These are phyloP conservation scores for Tetragonula clypearis DNA, from an alignment of 1,140 invertebrate species.

Conservation along the genomic window DNA sequence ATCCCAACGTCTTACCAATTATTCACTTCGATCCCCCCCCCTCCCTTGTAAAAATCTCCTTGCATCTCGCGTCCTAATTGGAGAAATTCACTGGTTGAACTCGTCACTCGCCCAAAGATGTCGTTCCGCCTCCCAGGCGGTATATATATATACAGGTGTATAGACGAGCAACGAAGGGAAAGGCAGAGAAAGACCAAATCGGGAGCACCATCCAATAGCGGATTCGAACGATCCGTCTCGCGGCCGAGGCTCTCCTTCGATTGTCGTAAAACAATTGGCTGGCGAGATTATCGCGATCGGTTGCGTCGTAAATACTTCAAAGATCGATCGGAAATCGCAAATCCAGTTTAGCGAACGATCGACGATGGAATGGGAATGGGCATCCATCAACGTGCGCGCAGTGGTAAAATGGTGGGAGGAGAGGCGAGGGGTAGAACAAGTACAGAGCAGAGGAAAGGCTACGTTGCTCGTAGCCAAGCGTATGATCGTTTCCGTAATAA, in stretches of 20 bases:
- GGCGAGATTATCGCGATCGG: slow-evolving; percentile 45
- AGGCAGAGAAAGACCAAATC: slow-evolving; percentile 1
- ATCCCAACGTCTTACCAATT: not conserved
- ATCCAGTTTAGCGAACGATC: slow-evolving; percentile 63
- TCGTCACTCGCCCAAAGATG: not conserved
- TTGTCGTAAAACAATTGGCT: slow-evolving; percentile 51
- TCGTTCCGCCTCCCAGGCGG: no score
- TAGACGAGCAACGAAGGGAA: slow-evolving; percentile 13
- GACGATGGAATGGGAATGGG: slow-evolving; percentile 53
- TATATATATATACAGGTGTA: not conserved
- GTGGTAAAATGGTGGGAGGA: slow-evolving; percentile 18
- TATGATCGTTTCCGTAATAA: slow-evolving; percentile 74
- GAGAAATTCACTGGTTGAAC: slow-evolving; percentile 17
- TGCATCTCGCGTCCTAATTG: slow-evolving; percentile 35
- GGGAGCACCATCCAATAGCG: not conserved
- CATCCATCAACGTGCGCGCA: slow-evolving; percentile 43
- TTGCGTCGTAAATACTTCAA: slow-evolving; percentile 66
- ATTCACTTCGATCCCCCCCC: not conserved
- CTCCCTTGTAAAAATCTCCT: not conserved
- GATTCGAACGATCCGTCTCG: slow-evolving; percentile 18
- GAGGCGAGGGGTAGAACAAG: not conserved
- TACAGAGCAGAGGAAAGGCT: slow-evolving; percentile 40
- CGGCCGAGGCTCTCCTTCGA: not conserved
- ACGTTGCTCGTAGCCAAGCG: slow-evolving; percentile 33
- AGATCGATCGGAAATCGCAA: slow-evolving; percentile 67